Evolutionary conservation across 2,888 invertebrate genomes (phyloP), one percentile per base, ranked within the genome.

Genomic region (Melanchra persicariae): DNA sequence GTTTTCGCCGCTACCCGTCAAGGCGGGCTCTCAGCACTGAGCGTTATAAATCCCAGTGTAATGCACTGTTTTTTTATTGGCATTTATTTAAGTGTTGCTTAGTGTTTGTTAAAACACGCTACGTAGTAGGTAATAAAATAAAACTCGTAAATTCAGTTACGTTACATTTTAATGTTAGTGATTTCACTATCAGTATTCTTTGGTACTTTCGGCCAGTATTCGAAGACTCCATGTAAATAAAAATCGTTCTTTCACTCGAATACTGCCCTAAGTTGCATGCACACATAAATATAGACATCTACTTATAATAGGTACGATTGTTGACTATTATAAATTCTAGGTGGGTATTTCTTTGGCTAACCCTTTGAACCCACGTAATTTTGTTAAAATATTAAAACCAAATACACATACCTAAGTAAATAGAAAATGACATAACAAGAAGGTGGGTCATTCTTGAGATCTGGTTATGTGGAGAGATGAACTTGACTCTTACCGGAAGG

Each of bases 131-230:
- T 19, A 58, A 61, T 51, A 54, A 71, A 74, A 71, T 65, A 73
- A 77, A 47, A 75, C 64, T 67, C 70, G 59, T 22, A 47, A 63
- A 63, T 37, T 60, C 76, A 59, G 34, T 66, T 77, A 76, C 59
- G 43, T 58, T 77, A 57, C 78, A 84, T 70, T 82, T 84, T 81
- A 84, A 85, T 87, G 79, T 84, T 83, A 76, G 79, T 85, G 83
- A 84, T 77, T 85, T 82, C 67, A 79, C 83, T 87, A 85, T 61
- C 76, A 60, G 58, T 84, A 84, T 82, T 91, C 91, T 91, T 91
- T 91, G 92, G 92, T 92, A 90, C 88, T 88, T 83, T 77, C 81
- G 87, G 85, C 85, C 89, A 90, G 85, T 84, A 87, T 83, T 83
- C 75, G 77, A 85, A 54, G 30, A 54, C 67, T 62, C 22, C 26